phyloP scores from a whole-genome alignment of 2,797 vertebrate species.

The Molothrus aeneus region DNA sequence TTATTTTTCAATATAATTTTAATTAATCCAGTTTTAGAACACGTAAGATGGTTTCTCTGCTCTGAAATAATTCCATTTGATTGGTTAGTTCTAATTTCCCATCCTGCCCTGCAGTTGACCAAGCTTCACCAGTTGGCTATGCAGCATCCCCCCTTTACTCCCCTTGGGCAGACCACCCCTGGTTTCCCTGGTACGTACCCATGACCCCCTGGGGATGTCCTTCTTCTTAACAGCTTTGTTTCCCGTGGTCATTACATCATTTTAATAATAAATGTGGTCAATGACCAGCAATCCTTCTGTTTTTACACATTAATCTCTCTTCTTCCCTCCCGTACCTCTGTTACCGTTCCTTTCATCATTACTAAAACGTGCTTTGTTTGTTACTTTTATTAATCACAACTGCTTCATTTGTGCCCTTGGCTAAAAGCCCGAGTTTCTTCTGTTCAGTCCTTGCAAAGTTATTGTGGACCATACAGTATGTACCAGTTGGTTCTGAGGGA shows the following conservation, averaged over 20 bases:
- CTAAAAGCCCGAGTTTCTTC: constrained; percentile 41
- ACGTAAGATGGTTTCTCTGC: constrained; percentile 88
- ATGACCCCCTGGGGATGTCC: constrained; percentile 90
- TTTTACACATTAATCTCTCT: constrained; percentile 66
- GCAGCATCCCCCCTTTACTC: constrained; percentile 97
- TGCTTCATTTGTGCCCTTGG: constrained; percentile 43
- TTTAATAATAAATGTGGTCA: constrained; percentile 76
- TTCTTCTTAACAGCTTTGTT: constrained; percentile 84
- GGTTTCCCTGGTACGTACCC: constrained; percentile 99
- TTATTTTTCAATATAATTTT: constrained; percentile 70
- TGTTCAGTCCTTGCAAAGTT: constrained; percentile 20
- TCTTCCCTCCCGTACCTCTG: constrained; percentile 27
- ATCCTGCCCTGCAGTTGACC: constrained; percentile 99
- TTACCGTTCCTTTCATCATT: constrained; percentile 57
- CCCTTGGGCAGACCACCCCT: constrained; percentile 99
- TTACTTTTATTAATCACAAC: constrained; percentile 40
- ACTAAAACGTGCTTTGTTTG: constrained; percentile 57
- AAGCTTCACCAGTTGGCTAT: constrained; percentile 99
- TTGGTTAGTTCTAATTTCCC: constrained; percentile 98
- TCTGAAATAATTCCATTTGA: constrained; percentile 96
- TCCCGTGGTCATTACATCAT: constrained; percentile 78
- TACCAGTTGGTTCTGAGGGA: neutral
- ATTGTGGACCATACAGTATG: constrained; percentile 30
- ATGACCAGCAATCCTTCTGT: constrained; percentile 74
- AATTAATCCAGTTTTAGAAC: constrained; percentile 78